phyloP scores from a whole-genome alignment of 2,797 vertebrate species.

The Siniperca scherzeri region DNA sequence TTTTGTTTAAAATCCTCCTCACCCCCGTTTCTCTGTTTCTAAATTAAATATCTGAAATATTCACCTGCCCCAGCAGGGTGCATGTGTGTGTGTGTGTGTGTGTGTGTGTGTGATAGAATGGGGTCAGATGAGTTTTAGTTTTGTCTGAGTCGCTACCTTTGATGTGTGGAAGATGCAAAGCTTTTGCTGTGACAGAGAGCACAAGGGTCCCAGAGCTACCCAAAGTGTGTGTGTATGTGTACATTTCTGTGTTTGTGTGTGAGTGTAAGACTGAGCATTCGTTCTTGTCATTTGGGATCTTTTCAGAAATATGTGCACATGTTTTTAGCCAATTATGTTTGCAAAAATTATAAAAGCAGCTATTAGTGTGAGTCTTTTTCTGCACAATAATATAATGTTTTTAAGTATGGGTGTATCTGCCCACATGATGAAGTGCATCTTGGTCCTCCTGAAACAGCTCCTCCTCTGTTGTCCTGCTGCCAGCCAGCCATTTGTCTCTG shows the following conservation, averaged over 20 bases:
- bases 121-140: conserved; percentile 73
- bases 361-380: background rate
- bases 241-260: background rate
- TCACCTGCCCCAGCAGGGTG: conserved; percentile 32
- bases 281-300: background rate
- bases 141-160: conserved; percentile 62
- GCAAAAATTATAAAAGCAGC: background rate
- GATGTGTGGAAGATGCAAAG: conserved; percentile 55
- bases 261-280: background rate
- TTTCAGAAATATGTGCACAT: background rate
- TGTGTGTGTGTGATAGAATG: conserved; percentile 71
- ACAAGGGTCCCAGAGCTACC: conserved; percentile 35
- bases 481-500: conserved; percentile 41
- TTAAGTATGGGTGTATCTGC: background rate
- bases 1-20: conserved; percentile 40
- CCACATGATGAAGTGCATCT: background rate
- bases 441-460: background rate
- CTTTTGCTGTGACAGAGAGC: conserved; percentile 42
- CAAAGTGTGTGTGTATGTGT: conserved; percentile 29
- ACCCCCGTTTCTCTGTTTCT: conserved; percentile 2
- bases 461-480: conserved; percentile 12
- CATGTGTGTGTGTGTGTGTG: conserved; percentile 20
- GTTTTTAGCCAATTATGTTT: background rate
- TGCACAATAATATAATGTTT: background rate
- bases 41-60: conserved; percentile 58